A percentile compares a stretch with the other conserved stretches of the same genome.
Conservation (phyloP, 2,888 invertebrate species). For the Eupeodes luniger region DNA sequence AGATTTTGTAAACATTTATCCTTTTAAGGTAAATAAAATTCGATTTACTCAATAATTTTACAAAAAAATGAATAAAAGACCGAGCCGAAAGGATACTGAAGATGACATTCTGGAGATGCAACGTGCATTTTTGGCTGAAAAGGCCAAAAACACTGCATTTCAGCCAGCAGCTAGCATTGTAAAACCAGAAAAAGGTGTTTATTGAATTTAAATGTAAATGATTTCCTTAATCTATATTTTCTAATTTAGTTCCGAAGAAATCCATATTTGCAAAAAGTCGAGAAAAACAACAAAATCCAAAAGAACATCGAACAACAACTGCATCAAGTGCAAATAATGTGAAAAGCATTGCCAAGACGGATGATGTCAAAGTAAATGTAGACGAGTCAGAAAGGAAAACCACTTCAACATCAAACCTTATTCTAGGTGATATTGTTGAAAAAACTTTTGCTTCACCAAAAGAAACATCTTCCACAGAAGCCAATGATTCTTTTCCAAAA, state of each 20-base stretch:
- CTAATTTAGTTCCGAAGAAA: conserved; percentile 78
- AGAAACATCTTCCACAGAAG: not conserved
- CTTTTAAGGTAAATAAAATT: not conserved
- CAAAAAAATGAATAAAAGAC: conserved; percentile 86
- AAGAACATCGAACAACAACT: not conserved
- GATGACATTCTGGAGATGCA: conserved; percentile 91
- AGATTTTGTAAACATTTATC: not conserved
- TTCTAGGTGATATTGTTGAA: conserved; percentile 87
- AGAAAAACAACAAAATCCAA: conserved; percentile 77
- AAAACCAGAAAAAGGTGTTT: conserved; percentile 80
- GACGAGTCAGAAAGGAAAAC: conserved; percentile 51
- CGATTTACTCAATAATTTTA: not conserved
- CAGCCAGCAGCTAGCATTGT: conserved; percentile 87
- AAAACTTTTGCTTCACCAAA: conserved; percentile 72
- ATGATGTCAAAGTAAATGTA: conserved; percentile 23
- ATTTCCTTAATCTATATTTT: not conserved
- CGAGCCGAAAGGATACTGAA: conserved; percentile 89
- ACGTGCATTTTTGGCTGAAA: conserved; percentile 87
- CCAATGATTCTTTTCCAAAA: conserved; percentile 65
- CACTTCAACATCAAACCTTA: conserved; percentile 63
- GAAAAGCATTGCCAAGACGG: not conserved
- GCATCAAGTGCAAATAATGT: not conserved
- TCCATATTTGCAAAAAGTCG: conserved; percentile 82
- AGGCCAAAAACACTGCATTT: conserved; percentile 85
- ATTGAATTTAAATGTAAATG: not conserved